Evolutionary conservation across 1,140 invertebrate species (phyloP).

Genomic region (Rhyacophila brunnea): DNA sequence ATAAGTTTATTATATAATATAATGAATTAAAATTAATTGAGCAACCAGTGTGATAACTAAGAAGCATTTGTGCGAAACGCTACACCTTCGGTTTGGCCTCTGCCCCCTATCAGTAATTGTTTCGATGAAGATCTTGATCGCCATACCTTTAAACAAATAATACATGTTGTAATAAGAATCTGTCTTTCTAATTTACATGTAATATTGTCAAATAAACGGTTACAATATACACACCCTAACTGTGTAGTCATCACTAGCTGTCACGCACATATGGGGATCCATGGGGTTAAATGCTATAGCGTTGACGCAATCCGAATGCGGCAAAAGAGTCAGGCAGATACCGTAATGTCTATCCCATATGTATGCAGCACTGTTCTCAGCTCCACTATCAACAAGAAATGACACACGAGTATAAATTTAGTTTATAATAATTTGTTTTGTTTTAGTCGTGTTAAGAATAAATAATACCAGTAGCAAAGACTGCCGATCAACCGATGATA

Average conservation of each 20-base stretch:
- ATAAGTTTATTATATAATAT: not conserved
- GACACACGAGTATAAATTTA: no score
- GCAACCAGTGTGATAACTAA: not conserved
- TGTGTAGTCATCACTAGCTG: slow-evolving; percentile 82
- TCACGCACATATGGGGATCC: slow-evolving; percentile 81
- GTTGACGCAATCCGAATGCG: slow-evolving; percentile 82
- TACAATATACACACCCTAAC: slow-evolving; percentile 66
- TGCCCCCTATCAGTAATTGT: slow-evolving; percentile 27
- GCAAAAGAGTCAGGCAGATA: slow-evolving; percentile 72
- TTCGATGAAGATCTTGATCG: slow-evolving; percentile 28
- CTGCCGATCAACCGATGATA: no score
- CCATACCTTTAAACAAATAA: slow-evolving; percentile 33
- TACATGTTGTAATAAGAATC: no score
- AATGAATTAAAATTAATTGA: not conserved
- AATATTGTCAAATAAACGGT: no score
- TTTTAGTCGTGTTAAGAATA: no score
- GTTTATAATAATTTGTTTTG: no score
- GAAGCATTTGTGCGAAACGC: slow-evolving; percentile 2
- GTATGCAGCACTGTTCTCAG: slow-evolving; percentile 83
- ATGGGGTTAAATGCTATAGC: slow-evolving; percentile 84
- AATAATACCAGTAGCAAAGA: no score
- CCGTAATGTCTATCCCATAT: slow-evolving; percentile 87
- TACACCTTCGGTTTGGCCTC: slow-evolving; percentile 27
- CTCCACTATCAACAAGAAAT: slow-evolving; percentile 62
- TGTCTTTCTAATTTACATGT: no score